phyloP scores from a whole-genome alignment of 2,113 vertebrate genomes.

The Pituophis catenifer region DNA sequence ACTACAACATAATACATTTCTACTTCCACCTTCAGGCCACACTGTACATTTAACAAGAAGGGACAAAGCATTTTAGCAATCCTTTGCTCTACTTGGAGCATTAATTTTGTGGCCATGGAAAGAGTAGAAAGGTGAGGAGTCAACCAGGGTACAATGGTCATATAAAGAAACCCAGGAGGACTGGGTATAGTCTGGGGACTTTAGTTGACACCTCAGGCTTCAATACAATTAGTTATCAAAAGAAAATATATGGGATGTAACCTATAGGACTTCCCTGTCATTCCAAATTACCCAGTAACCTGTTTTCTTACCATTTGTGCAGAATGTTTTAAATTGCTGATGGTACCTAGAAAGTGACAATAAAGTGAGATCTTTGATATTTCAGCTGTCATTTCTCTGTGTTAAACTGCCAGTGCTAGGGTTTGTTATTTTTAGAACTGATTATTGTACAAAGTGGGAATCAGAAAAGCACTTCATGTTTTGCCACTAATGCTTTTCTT shows the following conservation, averaged over 20 bases:
- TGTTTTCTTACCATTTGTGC: not conserved
- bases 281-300: not conserved
- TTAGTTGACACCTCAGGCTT: not conserved
- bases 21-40: not conserved
- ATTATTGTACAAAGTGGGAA: not conserved
- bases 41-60: not conserved
- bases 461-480: not conserved
- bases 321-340: not conserved
- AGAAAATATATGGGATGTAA: not conserved
- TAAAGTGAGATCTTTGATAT: not conserved
- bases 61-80: not conserved
- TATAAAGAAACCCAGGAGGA: not conserved
- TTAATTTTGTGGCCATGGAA: not conserved
- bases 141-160: not conserved
- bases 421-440: constrained; percentile 18
- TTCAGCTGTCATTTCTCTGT: constrained; percentile 5
- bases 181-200: not conserved
- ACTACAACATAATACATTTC: not conserved
- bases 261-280: not conserved
- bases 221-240: not conserved
- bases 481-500: not conserved
- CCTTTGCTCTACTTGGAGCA: not conserved
- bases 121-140: not conserved
- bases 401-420: not conserved
- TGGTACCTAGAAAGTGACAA: not conserved